Evolutionary conservation across 2,113 vertebrate genomes (phyloP).

Genomic region (Halichoerus grypus): DNA sequence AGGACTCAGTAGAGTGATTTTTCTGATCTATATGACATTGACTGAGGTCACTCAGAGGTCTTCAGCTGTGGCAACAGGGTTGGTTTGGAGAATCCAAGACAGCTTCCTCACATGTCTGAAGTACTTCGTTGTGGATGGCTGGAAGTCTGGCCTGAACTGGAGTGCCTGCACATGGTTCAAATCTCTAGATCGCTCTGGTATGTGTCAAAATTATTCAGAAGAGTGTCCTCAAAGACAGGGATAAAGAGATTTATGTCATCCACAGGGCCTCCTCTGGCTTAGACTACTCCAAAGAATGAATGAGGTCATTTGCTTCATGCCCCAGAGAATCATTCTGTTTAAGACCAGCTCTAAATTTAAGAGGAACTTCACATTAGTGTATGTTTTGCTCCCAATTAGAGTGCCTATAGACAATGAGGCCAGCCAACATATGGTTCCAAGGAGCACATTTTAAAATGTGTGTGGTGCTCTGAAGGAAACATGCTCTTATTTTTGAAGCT

Average conservation of each 20-base stretch:
- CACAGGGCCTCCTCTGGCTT: neutral
- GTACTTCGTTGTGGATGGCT: neutral
- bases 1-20: neutral
- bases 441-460: neutral
- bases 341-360: slow-evolving; percentile 8
- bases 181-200: neutral
- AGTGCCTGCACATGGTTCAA: neutral
- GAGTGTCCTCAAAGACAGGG: neutral
- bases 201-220: neutral
- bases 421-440: neutral
- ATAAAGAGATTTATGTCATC: neutral
- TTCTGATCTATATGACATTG: neutral
- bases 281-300: neutral
- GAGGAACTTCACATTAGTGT: neutral
- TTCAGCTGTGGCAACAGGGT: neutral
- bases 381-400: neutral
- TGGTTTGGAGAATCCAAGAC: neutral
- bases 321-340: neutral
- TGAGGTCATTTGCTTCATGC: neutral
- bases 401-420: neutral
- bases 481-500: neutral
- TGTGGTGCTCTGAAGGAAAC: neutral
- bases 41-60: neutral
- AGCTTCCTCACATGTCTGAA: neutral
- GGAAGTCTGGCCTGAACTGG: neutral